Conservation (phyloP, 2,888 invertebrate species). For the Tinea semifulvella region DNA sequence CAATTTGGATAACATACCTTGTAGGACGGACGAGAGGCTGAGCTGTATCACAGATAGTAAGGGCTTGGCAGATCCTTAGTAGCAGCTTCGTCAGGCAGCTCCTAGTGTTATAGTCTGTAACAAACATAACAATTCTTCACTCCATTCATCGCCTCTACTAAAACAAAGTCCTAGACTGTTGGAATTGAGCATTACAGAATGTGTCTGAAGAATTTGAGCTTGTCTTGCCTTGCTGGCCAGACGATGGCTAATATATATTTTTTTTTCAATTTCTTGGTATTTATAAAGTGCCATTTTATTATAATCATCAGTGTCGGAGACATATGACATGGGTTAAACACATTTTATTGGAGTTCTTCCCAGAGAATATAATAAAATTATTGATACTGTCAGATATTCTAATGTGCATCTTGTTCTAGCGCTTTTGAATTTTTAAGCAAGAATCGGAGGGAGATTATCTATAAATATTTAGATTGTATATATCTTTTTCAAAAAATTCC, state of each 20-base stretch:
- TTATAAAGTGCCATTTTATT: not conserved
- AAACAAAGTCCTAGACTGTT: not conserved
- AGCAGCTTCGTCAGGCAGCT: constrained; percentile 62
- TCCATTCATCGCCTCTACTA: not conserved
- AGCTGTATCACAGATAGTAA: constrained; percentile 68
- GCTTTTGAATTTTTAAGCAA: too few relatives aligned
- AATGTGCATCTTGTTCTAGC: too few relatives aligned
- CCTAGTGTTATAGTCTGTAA: constrained; percentile 26
- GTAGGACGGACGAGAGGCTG: constrained; percentile 68
- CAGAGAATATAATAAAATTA: too few relatives aligned
- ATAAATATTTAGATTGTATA: too few relatives aligned
- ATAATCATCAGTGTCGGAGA: too few relatives aligned
- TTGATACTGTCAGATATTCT: too few relatives aligned
- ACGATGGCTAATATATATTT: not conserved
- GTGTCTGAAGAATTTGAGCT: not conserved
- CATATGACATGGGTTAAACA: too few relatives aligned
- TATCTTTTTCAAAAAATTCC: too few relatives aligned
- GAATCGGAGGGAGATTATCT: too few relatives aligned
- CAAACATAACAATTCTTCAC: not conserved
- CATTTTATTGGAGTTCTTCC: too few relatives aligned
- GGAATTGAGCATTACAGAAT: not conserved
- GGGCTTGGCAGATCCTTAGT: constrained; percentile 63
- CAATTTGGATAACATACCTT: constrained; percentile 37
- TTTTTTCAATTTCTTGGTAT: not conserved
- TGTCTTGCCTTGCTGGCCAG: not conserved